phyloP scores from a whole-genome alignment of 2,113 vertebrate species.

The Diadophis punctatus region DNA sequence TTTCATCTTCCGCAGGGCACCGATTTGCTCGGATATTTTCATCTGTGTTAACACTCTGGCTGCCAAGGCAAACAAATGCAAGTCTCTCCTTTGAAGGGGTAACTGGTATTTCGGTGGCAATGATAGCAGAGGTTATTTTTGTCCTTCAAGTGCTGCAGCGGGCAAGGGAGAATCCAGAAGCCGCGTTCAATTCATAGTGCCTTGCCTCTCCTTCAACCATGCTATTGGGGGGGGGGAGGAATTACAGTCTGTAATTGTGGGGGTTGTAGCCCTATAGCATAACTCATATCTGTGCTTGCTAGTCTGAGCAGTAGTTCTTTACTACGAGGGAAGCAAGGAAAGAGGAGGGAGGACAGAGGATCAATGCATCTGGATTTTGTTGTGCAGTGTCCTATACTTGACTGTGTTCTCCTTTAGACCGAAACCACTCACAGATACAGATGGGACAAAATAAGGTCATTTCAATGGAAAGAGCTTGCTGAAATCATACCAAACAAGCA shows the following conservation, averaged over 20 bases:
- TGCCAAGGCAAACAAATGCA: not conserved
- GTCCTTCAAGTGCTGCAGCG: not conserved
- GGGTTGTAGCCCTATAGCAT: not conserved
- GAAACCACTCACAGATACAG: not conserved
- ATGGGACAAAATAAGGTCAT: not conserved
- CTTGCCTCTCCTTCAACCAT: conserved; percentile 10
- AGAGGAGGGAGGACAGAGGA: not conserved
- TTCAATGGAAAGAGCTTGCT: not conserved
- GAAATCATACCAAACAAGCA: not conserved
- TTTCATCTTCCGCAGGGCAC: conserved; percentile 49
- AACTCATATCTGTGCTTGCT: not conserved
- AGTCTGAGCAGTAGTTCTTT: rapidly evolving
- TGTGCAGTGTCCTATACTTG: not conserved
- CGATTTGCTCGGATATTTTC: conserved; percentile 27
- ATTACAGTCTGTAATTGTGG: conserved; percentile 26
- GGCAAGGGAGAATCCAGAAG: not conserved
- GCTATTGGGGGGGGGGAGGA: conserved; percentile 2
- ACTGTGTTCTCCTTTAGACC: not conserved
- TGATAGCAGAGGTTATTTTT: not conserved
- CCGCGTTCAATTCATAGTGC: not conserved
- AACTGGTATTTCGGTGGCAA: not conserved
- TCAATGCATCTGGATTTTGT: not conserved
- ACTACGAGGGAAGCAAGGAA: not conserved
- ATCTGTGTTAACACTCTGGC: conserved; percentile 40
- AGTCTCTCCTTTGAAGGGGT: not conserved